Evolutionary conservation across 2,113 vertebrate species (phyloP).

Genomic region (Dipodomys merriami): DNA sequence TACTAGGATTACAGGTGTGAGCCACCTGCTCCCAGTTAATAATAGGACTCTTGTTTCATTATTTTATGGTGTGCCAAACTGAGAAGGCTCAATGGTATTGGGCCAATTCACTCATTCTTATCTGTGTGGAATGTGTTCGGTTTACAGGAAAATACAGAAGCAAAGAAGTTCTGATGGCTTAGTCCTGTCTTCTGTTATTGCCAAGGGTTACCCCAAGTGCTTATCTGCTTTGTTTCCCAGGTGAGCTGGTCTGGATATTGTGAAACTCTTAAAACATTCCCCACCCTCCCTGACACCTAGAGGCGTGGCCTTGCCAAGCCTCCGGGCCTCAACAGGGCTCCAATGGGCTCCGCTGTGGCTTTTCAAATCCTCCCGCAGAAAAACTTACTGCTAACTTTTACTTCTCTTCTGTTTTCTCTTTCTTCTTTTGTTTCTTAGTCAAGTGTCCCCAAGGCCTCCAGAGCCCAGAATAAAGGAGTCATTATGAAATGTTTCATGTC

Average conservation of each 20-base stretch:
- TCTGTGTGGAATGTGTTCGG: slow-evolving; percentile 10
- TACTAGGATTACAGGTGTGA: too few species aligned
- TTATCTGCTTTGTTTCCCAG: neutral
- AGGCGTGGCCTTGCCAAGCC: neutral
- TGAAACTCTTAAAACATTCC: neutral
- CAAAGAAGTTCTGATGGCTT: neutral
- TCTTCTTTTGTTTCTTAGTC: slow-evolving; percentile 37
- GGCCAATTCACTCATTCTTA: neutral
- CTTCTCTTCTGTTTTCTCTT: slow-evolving; percentile 41
- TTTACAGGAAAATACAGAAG: slow-evolving; percentile 46
- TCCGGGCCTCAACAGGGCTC: neutral
- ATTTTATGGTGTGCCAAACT: slow-evolving; percentile 33
- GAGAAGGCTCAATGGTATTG: neutral
- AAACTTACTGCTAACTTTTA: neutral
- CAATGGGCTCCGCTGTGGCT: neutral
- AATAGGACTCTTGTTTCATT: slow-evolving; percentile 11
- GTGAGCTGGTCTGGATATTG: neutral
- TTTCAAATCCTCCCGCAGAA: slow-evolving; percentile 47
- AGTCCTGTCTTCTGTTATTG: neutral
- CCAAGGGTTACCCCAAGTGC: neutral
- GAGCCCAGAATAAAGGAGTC: slow-evolving; percentile 13
- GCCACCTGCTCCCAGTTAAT: neutral
- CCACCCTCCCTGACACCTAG: neutral
- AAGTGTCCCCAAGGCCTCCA: neutral
- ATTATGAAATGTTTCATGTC: neutral